Conservation (phyloP, 2,888 invertebrate species). For the Dusona sp. region DNA sequence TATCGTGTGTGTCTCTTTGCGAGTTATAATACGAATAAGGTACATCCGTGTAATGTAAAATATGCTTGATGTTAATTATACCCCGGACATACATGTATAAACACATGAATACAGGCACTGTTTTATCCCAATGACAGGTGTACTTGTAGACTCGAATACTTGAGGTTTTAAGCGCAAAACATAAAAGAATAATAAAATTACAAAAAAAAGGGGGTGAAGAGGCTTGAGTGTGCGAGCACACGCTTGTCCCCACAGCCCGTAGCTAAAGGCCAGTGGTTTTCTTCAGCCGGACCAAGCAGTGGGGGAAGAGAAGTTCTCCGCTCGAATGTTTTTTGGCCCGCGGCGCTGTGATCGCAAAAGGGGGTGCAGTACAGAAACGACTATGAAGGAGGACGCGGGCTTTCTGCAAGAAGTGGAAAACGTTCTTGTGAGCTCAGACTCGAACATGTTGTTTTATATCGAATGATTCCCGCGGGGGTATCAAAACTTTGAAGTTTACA, state of each 20-base stretch:
- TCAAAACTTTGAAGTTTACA: neutral
- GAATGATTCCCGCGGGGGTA: neutral
- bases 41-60: constrained; percentile 50
- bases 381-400: neutral
- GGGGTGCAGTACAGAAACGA: constrained; percentile 31
- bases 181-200: neutral
- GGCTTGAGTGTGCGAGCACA: neutral
- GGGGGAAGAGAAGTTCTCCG: constrained; percentile 7
- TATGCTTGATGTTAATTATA: constrained; percentile 59
- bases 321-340: neutral
- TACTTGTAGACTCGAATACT: neutral
- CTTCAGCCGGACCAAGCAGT: constrained; percentile 11
- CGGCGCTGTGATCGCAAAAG: neutral
- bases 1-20: neutral
- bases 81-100: constrained; percentile 1
- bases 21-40: constrained; percentile 18
- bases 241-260: neutral
- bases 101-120: neutral
- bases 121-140: neutral
- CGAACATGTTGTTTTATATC: neutral
- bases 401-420: constrained; percentile 2
- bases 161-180: neutral
- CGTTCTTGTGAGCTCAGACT: constrained; percentile 12
- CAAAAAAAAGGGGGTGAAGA: constrained; percentile 55
- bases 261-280: constrained; percentile 15